Percentiles rank a stretch among this genome's conserved stretches.
phyloP scores from a whole-genome alignment of 2,888 invertebrate genomes.

The Drosophila stalkeri region DNA sequence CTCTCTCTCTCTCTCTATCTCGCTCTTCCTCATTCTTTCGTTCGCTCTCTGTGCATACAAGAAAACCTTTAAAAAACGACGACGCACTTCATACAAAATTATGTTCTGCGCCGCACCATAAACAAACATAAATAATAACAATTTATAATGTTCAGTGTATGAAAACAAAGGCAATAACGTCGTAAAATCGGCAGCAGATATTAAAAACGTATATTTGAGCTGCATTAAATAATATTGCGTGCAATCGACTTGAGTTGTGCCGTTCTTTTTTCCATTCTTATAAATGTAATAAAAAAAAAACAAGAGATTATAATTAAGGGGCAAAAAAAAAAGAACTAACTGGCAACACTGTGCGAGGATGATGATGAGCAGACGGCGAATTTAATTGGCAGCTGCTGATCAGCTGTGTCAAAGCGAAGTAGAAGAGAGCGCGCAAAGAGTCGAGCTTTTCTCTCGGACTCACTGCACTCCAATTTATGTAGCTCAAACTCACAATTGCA shows the following conservation, averaged over 20 bases:
- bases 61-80: conserved; percentile 26
- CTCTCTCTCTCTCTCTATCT: not conserved
- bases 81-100: conserved; percentile 45
- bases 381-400: conserved; percentile 52
- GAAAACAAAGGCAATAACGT: conserved; percentile 15
- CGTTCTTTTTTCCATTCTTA: not conserved
- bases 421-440: conserved; percentile 23
- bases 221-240: conserved; percentile 28
- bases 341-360: conserved; percentile 51
- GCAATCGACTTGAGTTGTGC: conserved; percentile 11
- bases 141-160: conserved; percentile 29
- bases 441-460: conserved; percentile 33
- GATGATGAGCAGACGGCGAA: conserved; percentile 28
- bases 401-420: conserved; percentile 37
- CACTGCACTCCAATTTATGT: conserved; percentile 38
- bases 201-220: conserved; percentile 17
- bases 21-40: conserved; percentile 7
- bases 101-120: conserved; percentile 50
- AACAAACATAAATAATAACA: conserved; percentile 57
- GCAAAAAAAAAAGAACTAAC: conserved; percentile 21
- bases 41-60: conserved; percentile 34
- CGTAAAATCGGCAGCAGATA: conserved; percentile 20
- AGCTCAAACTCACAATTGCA: conserved; percentile 57
- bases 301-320: conserved; percentile 1
- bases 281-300: not conserved